Base-by-base conservation (phyloP, 2,797 vertebrate species). In the Macroramphosus scolopax region DNA sequence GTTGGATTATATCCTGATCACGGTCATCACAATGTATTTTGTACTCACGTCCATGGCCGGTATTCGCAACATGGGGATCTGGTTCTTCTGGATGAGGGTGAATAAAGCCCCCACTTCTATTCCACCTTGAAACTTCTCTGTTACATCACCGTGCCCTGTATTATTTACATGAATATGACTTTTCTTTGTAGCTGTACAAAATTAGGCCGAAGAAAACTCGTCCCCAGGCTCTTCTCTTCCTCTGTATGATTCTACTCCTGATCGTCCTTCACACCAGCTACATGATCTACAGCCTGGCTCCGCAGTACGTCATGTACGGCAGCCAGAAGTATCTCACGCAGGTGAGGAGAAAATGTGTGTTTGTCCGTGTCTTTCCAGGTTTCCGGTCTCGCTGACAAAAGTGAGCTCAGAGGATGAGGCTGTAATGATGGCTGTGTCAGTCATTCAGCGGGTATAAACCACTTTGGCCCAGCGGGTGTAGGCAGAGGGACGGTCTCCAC, bases 61-160 rank as follows among this genome's bases (percentile, higher is more conserved):
- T 30, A 98, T 99, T 77, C 91, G 96, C 75, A 94, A 96, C 78
- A 94, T 98, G 92, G 96, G 96, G 47, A 95, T 98, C 88, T 99
- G 96, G 97, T 98, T 98, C 89, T 97, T 98, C 89, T 99, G 97
- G 96, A 92, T 95, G 75, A 88, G 92, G 89, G 96, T 98, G 88
- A 91, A 62, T 4, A 24, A 38, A 29, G 13, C 0, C 15, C 4
- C 10, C 5, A 1, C 11, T 28, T 55, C 0, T 36, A 2, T 17
- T 4, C 66, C 37, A 1, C 5, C 7, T 22, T 22, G 20, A 22
- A 22, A 22, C 20, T 3, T 22, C 20, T 3, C 6, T 3, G 20
- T 3, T 22, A 22, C n/a, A n/a, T n/a, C n/a, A n/a, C n/a, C n/a
- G n/a, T n/a, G n/a, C n/a, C n/a, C n/a, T n/a, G n/a, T n/a, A n/a